Conservation (phyloP, 2,113 vertebrate species). For the Nanorana parkeri region DNA sequence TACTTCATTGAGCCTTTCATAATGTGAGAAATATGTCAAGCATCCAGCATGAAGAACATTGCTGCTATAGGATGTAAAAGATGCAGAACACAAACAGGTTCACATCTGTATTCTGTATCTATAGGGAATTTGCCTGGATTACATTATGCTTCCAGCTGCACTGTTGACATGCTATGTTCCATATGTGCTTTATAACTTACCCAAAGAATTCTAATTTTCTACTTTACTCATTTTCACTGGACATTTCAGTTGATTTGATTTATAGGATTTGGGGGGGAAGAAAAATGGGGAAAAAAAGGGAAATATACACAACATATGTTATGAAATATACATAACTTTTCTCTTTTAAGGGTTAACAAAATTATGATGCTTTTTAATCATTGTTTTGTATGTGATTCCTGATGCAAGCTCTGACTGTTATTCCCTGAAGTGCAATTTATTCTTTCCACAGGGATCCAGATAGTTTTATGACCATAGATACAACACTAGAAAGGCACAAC, state of each 20-base stretch:
- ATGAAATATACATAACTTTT: neutral
- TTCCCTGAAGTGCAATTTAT: slow-evolving; percentile 11
- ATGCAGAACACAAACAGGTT: slow-evolving; percentile 12
- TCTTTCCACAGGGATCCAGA: slow-evolving; percentile 30
- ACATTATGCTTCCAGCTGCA: neutral
- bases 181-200: slow-evolving; percentile 6
- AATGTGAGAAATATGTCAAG: slow-evolving; percentile 33
- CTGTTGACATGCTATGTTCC: slow-evolving; percentile 13
- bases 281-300: no score
- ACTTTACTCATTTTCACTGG: neutral
- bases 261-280: neutral
- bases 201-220: neutral
- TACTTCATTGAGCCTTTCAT: neutral
- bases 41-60: neutral
- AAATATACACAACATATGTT: neutral
- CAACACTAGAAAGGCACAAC: neutral
- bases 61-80: slow-evolving; percentile 9
- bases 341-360: neutral
- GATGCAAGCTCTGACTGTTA: neutral
- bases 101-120: slow-evolving; percentile 39
- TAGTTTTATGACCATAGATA: slow-evolving; percentile 18
- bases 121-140: neutral
- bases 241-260: neutral
- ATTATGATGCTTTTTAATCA: neutral
- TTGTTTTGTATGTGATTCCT: slow-evolving; percentile 1